Evolutionary conservation across 1,140 invertebrate species (phyloP).

Genomic region (Plutomurus gul): DNA sequence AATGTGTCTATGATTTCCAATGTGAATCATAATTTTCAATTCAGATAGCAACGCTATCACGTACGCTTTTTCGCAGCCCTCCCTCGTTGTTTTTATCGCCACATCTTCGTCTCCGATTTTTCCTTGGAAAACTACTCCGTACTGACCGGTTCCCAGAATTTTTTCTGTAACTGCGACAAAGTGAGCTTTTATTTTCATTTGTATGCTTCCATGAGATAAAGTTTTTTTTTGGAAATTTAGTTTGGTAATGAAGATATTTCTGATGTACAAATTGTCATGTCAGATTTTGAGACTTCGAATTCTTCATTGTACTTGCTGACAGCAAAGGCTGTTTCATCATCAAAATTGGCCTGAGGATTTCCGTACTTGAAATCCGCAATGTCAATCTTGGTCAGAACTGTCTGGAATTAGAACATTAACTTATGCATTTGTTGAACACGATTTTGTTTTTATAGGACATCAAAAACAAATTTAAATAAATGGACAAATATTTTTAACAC

Average conservation of each 20-base stretch:
- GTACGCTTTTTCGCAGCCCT: background rate
- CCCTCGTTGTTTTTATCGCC: slow-evolving; percentile 30
- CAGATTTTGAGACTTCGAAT: background rate
- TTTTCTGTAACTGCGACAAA: background rate
- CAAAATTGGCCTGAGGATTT: background rate
- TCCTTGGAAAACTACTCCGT: background rate
- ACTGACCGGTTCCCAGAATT: background rate
- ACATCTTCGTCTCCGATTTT: background rate
- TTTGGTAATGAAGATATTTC: background rate
- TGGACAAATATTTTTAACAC: too few species aligned
- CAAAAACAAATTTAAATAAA: too few species aligned
- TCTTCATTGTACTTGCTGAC: background rate
- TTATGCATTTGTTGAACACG: too few species aligned
- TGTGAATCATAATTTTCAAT: slow-evolving; percentile 76
- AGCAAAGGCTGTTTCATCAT: background rate
- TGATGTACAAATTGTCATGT: background rate
- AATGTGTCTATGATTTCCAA: slow-evolving; percentile 76
- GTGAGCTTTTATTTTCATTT: background rate
- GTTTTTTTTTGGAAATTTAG: too few species aligned
- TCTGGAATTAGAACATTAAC: background rate
- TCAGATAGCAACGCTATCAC: slow-evolving; percentile 66
- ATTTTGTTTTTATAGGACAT: too few species aligned
- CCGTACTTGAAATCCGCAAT: background rate
- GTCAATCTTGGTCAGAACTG: background rate
- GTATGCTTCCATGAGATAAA: background rate